Evolutionary conservation across 2,888 invertebrate species (phyloP).

Genomic region (Eubasilissa splendida): DNA sequence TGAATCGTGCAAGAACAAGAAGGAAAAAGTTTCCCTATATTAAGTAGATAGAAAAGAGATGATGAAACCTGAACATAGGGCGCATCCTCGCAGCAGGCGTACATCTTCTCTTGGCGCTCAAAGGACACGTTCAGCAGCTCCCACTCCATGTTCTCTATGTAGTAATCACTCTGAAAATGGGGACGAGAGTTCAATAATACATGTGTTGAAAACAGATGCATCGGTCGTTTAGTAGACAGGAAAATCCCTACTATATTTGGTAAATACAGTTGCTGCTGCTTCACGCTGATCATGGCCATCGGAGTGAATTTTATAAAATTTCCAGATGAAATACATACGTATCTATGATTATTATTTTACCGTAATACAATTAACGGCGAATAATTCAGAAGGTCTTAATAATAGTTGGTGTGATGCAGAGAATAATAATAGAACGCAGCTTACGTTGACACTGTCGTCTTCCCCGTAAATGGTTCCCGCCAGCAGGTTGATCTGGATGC

Average conservation of each 20-base stretch:
- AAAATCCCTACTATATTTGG: too few species aligned
- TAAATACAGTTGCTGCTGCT: too few species aligned
- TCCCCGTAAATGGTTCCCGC: slow-evolving; percentile 1
- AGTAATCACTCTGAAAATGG: slow-evolving; percentile 46
- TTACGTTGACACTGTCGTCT: slow-evolving; percentile 27
- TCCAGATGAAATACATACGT: too few species aligned
- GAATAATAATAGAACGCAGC: not conserved
- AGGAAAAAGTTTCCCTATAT: slow-evolving; percentile 42
- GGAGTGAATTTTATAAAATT: too few species aligned
- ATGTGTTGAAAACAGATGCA: too few species aligned
- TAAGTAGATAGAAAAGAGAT: too few species aligned
- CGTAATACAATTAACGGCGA: not conserved
- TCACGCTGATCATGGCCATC: too few species aligned
- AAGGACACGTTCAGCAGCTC: slow-evolving; percentile 57
- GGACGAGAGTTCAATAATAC: too few species aligned
- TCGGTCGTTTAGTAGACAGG: too few species aligned
- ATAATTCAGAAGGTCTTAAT: not conserved
- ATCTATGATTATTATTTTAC: too few species aligned
- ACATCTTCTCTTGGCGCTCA: slow-evolving; percentile 62
- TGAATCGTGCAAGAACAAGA: too few species aligned
- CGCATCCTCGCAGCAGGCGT: slow-evolving; percentile 71
- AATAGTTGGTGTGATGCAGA: not conserved
- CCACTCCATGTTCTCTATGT: slow-evolving; percentile 52
- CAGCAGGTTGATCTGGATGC: slow-evolving; percentile 72
- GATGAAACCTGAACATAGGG: slow-evolving; percentile 64